phyloP scores from a whole-genome alignment of 2,888 invertebrate species.

The Eupithecia pulchellata region DNA sequence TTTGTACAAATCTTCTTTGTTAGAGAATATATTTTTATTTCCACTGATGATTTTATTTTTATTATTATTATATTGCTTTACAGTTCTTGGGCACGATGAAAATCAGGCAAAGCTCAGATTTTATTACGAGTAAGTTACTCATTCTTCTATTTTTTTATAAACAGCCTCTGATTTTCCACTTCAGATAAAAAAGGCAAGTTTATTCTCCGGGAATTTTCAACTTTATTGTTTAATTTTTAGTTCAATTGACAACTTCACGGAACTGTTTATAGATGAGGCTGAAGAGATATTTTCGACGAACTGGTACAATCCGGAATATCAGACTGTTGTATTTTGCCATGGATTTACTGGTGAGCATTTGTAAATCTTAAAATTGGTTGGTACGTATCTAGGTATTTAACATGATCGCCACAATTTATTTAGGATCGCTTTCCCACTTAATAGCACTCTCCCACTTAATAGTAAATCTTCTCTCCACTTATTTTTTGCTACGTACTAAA shows the following conservation, averaged over 20 bases:
- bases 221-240: conserved; percentile 54
- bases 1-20: neutral
- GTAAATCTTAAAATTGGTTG: neutral
- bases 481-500: too few relatives aligned
- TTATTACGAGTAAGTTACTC: conserved; percentile 51
- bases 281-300: conserved; percentile 57
- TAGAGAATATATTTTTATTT: neutral
- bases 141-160: neutral
- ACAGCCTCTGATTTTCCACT: neutral
- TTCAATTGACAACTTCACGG: conserved; percentile 64
- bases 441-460: neutral
- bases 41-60: neutral
- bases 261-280: conserved; percentile 57
- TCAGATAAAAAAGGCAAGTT: neutral
- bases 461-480: too few relatives aligned
- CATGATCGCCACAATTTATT: neutral
- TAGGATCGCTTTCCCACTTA: neutral
- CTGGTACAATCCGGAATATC: conserved; percentile 64
- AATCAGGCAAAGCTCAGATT: conserved; percentile 58
- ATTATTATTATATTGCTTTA: conserved; percentile 43
- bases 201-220: neutral
- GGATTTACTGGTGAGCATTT: conserved; percentile 68
- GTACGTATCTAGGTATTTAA: neutral
- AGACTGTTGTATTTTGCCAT: conserved; percentile 66
- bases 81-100: conserved; percentile 56